Percentiles rank a stretch among this genome's conserved stretches.
phyloP scores from a whole-genome alignment of 2,797 vertebrate genomes.

The Platalea minor region DNA sequence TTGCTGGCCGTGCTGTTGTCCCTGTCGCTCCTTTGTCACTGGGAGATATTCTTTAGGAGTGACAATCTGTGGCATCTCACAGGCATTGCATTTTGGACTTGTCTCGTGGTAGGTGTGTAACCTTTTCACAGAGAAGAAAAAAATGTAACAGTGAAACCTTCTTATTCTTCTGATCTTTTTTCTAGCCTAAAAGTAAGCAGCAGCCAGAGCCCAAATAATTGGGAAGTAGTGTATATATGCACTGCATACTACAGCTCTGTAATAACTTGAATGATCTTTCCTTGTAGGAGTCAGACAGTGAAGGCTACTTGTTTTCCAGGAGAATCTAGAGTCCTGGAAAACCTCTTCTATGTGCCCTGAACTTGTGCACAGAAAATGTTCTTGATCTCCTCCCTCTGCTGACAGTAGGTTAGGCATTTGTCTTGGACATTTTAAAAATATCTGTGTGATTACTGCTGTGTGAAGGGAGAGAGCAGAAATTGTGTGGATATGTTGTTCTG shows the following conservation, averaged over 20 bases:
- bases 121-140: background rate
- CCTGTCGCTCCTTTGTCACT: background rate
- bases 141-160: background rate
- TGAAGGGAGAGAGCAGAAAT: background rate
- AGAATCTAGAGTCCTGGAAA: background rate
- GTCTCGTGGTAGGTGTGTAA: background rate
- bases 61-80: background rate
- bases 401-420: background rate
- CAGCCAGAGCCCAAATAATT: background rate
- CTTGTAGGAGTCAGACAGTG: background rate
- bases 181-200: background rate
- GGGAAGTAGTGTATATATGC: background rate
- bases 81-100: background rate
- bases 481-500: background rate
- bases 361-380: background rate
- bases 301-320: background rate
- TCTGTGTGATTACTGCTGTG: background rate
- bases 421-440: background rate
- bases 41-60: background rate
- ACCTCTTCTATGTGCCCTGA: background rate
- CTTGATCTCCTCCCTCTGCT: background rate
- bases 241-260: background rate
- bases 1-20: background rate
- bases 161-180: background rate
- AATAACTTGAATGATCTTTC: background rate